phyloP scores from a whole-genome alignment of 2,113 vertebrate species.

The Sarotherodon lohbergeri region DNA sequence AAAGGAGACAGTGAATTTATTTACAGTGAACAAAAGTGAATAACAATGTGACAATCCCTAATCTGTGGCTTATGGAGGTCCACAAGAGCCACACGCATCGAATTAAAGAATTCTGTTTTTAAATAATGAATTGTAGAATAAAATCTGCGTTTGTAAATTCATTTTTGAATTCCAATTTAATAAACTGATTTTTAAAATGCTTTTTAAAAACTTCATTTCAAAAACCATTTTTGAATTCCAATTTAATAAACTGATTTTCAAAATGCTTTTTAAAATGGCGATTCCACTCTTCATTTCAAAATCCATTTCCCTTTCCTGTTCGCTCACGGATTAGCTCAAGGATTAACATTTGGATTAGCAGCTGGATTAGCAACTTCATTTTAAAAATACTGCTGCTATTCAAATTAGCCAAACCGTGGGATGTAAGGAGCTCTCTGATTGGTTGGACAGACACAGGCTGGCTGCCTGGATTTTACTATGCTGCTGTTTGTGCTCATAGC shows the following conservation, averaged over 20 bases:
- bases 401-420: not conserved
- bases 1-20: not conserved
- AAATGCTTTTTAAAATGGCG: not conserved
- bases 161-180: not conserved
- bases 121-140: not conserved
- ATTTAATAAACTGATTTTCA: not conserved
- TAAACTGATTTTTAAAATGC: not conserved
- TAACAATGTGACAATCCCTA: not conserved
- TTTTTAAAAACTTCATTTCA: not conserved
- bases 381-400: not conserved
- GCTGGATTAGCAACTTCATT: not conserved
- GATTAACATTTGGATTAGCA: not conserved
- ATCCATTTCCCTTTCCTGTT: not conserved
- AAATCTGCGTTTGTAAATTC: not conserved
- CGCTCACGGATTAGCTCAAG: not conserved
- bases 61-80: not conserved
- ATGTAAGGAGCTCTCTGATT: not conserved
- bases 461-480: not conserved
- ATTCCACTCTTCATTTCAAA: not conserved
- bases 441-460: not conserved
- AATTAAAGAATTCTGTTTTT: not conserved
- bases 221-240: not conserved
- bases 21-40: not conserved
- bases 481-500: not conserved
- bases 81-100: not conserved